Evolutionary conservation across 1,140 invertebrate genomes (phyloP).

Genomic region (Drosophila yakuba): DNA sequence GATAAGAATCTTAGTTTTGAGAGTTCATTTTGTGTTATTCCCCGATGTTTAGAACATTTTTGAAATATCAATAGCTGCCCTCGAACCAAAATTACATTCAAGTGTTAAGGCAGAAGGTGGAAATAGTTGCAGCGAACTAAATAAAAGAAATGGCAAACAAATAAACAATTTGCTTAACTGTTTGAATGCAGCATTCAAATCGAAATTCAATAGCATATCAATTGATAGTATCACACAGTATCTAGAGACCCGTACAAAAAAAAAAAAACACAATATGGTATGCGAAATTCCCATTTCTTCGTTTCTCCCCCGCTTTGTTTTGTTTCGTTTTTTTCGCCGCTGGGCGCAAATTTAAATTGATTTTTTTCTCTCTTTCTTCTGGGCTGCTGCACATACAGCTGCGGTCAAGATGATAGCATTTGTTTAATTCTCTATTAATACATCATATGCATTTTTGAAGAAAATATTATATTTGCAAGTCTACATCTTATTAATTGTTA

Average conservation of each 20-base stretch:
- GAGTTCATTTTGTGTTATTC: neutral
- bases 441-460: too few relatives aligned
- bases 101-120: neutral
- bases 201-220: conserved; percentile 23
- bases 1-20: too few relatives aligned
- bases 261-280: conserved; percentile 2
- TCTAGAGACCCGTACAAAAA: neutral
- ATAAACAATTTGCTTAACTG: neutral
- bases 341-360: conserved; percentile 69
- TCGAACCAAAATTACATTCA: neutral
- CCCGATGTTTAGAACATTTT: neutral
- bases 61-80: neutral
- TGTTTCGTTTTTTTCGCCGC: conserved; percentile 43
- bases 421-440: neutral
- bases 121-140: neutral
- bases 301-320: conserved; percentile 24
- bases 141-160: neutral
- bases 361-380: conserved; percentile 43
- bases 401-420: neutral
- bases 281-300: conserved; percentile 15
- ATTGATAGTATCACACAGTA: conserved; percentile 16
- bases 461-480: too few relatives aligned
- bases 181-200: neutral
- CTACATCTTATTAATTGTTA: too few relatives aligned
- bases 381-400: conserved; percentile 8